A percentile compares a stretch with the other conserved stretches of the same genome.
Evolutionary conservation across 2,888 invertebrate species (phyloP).

Genomic region (Epirrhoe tristata): DNA sequence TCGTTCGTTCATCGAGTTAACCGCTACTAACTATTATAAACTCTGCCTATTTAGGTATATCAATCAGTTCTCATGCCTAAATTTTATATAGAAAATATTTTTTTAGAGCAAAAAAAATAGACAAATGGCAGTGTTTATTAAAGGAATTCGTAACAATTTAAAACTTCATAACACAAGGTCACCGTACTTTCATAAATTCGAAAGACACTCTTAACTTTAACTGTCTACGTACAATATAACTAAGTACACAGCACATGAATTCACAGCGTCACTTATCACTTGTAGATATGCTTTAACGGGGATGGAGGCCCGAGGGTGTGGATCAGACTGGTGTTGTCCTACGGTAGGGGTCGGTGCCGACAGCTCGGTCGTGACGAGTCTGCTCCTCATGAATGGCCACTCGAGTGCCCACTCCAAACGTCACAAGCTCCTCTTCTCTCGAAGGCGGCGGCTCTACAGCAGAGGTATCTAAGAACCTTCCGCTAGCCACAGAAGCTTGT

Average conservation of each 20-base stretch:
- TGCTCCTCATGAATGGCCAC: conserved; percentile 60
- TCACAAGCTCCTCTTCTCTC: conserved; percentile 88
- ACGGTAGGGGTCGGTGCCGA: conserved; percentile 83
- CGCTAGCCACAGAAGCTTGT: conserved; percentile 87
- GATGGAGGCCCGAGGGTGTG: conserved; percentile 55
- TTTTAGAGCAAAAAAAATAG: conserved; percentile 49
- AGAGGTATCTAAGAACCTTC: conserved; percentile 89
- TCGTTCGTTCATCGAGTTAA: too few species aligned
- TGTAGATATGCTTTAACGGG: conserved; percentile 80
- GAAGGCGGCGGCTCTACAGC: conserved; percentile 87
- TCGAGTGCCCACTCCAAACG: conserved; percentile 87
- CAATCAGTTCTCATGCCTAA: background rate
- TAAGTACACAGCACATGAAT: conserved; percentile 64
- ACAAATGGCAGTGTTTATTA: conserved; percentile 83
- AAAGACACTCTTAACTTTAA: conserved; percentile 65
- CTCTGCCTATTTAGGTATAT: too few species aligned
- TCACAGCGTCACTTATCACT: conserved; percentile 75
- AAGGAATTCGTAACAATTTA: conserved; percentile 80
- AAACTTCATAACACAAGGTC: conserved; percentile 73
- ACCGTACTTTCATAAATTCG: conserved; percentile 79
- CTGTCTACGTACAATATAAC: conserved; percentile 60
- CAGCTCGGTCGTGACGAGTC: conserved; percentile 75
- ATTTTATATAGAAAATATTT: too few species aligned
- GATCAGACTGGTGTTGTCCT: conserved; percentile 87
- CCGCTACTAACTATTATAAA: too few species aligned